Conservation (phyloP, 2,888 invertebrate species). For the Spatulosminthurus flaviceps region DNA sequence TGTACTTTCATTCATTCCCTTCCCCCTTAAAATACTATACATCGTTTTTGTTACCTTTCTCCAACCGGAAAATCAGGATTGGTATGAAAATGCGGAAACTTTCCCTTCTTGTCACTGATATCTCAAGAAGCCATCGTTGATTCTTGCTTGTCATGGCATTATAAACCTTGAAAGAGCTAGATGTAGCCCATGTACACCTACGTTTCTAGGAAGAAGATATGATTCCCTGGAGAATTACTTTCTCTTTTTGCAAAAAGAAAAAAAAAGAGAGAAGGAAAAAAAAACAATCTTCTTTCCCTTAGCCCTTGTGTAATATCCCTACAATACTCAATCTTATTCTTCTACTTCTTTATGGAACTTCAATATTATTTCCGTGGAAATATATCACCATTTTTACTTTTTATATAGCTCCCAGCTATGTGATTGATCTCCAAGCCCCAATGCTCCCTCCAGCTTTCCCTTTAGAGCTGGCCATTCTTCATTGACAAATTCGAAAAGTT, state of each 20-base stretch:
- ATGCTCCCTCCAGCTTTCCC: constrained; percentile 35
- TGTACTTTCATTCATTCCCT: too few relatives aligned
- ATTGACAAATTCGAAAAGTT: constrained; percentile 45
- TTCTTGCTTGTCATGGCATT: background rate
- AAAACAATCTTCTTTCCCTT: constrained; percentile 49
- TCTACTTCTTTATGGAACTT: constrained; percentile 24
- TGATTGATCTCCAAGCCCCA: constrained; percentile 50
- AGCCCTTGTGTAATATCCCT: constrained; percentile 15
- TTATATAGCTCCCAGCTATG: constrained; percentile 47
- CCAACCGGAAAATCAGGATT: too few relatives aligned
- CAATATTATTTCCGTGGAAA: constrained; percentile 15
- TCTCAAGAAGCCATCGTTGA: constrained; percentile 18
- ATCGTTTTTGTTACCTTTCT: too few relatives aligned
- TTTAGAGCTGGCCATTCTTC: constrained; percentile 40
- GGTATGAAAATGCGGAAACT: background rate
- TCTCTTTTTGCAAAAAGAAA: too few relatives aligned
- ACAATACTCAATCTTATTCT: constrained; percentile 33
- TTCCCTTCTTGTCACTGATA: background rate
- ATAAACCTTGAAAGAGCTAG: constrained; percentile 31
- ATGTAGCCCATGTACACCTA: constrained; percentile 28
- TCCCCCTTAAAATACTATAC: too few relatives aligned
- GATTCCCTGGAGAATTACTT: constrained; percentile 50
- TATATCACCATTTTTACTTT: constrained; percentile 41
- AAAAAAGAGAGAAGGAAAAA: too few relatives aligned
- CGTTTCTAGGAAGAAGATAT: constrained; percentile 50